Evolutionary conservation across 2,888 invertebrate genomes (phyloP).

Genomic region (Apamea epomidion): DNA sequence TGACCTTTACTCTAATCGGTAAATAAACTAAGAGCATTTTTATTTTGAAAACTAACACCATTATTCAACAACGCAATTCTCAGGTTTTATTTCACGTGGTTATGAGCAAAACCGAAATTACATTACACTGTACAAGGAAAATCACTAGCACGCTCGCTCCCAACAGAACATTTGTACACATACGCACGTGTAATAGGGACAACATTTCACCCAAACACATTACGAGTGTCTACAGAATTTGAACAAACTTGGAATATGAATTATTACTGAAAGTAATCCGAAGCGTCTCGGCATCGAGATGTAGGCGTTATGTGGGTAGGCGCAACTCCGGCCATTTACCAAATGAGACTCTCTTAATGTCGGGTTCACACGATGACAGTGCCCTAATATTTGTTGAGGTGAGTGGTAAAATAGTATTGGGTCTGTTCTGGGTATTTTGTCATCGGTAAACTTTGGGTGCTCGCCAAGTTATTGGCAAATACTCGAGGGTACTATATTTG

Average conservation of each 20-base stretch:
- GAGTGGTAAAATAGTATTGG: slow-evolving; percentile 25
- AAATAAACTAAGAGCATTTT: slow-evolving; percentile 23
- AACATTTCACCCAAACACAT: slow-evolving; percentile 50
- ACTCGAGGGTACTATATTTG: slow-evolving; percentile 12
- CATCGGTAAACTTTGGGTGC: slow-evolving; percentile 22
- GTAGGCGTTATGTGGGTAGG: slow-evolving; percentile 33
- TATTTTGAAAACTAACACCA: background rate
- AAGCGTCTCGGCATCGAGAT: slow-evolving; percentile 45
- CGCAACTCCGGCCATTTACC: slow-evolving; percentile 56
- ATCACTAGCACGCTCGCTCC: slow-evolving; percentile 18
- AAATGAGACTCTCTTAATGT: slow-evolving; percentile 57
- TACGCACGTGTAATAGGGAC: background rate
- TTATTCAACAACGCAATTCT: background rate
- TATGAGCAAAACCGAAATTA: slow-evolving; percentile 36
- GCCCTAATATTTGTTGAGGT: slow-evolving; percentile 42
- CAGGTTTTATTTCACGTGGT: slow-evolving; percentile 10
- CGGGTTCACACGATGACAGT: slow-evolving; percentile 39
- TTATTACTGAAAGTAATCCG: slow-evolving; percentile 62
- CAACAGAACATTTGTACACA: slow-evolving; percentile 1
- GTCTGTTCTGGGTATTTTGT: slow-evolving; percentile 3
- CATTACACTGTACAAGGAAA: slow-evolving; percentile 48
- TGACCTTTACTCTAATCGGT: slow-evolving; percentile 25
- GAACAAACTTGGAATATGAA: slow-evolving; percentile 63
- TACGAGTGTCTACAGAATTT: slow-evolving; percentile 56
- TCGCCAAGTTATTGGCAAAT: slow-evolving; percentile 23